phyloP scores from a whole-genome alignment of 1,140 invertebrate genomes.

The Carcinoscorpius rotundicauda region DNA sequence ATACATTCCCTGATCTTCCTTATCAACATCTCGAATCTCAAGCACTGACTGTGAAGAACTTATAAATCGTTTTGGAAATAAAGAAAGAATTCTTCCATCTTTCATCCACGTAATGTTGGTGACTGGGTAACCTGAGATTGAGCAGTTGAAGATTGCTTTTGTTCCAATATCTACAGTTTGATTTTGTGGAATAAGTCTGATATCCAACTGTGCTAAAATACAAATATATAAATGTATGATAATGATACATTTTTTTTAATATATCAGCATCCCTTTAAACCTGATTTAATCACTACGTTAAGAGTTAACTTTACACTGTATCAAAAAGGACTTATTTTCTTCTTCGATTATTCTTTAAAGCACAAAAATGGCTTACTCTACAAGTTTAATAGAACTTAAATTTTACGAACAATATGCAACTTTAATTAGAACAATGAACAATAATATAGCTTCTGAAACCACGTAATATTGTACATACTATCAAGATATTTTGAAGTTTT shows the following conservation, averaged over 20 bases:
- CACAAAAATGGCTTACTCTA: too few relatives aligned
- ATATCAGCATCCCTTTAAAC: too few relatives aligned
- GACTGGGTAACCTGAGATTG: slow-evolving; percentile 60
- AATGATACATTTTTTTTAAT: neutral
- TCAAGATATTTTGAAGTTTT: too few relatives aligned
- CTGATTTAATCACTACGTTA: too few relatives aligned
- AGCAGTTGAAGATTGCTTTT: slow-evolving; percentile 67
- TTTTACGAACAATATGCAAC: too few relatives aligned
- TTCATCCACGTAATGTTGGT: slow-evolving; percentile 64
- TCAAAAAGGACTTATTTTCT: too few relatives aligned
- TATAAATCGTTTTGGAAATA: slow-evolving; percentile 9
- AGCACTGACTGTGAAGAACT: slow-evolving; percentile 37
- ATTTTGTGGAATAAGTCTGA: slow-evolving; percentile 30
- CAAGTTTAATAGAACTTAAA: too few relatives aligned
- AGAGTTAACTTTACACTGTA: too few relatives aligned
- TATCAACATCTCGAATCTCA: slow-evolving; percentile 28
- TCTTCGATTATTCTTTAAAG: too few relatives aligned
- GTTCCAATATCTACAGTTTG: slow-evolving; percentile 75
- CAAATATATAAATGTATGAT: slow-evolving; percentile 1
- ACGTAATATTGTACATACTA: too few relatives aligned
- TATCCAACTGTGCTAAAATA: slow-evolving; percentile 27
- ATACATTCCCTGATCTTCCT: slow-evolving; percentile 37
- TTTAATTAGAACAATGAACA: too few relatives aligned
- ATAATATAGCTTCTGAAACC: too few relatives aligned
- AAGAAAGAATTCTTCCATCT: slow-evolving; percentile 35